phyloP scores from a whole-genome alignment of 2,113 vertebrate genomes.

The Caranx melampygus region DNA sequence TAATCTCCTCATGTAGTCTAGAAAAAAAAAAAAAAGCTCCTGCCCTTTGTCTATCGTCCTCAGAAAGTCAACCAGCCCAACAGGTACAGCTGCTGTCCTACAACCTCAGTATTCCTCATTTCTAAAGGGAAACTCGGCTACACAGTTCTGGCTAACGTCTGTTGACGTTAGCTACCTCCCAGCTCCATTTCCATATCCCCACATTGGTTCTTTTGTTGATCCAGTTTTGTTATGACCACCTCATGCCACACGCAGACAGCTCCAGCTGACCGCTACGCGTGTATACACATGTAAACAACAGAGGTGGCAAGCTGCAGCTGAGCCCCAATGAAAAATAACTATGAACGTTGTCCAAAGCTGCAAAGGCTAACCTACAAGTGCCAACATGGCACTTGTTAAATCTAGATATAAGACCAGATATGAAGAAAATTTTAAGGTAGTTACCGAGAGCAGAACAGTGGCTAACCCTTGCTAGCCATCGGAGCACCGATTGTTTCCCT shows the following conservation, averaged over 20 bases:
- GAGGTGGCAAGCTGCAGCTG: slow-evolving; percentile 22
- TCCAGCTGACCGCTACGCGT: slow-evolving; percentile 42
- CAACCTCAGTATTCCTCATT: slow-evolving; percentile 37
- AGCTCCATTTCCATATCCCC: slow-evolving; percentile 31
- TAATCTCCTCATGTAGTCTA: slow-evolving; percentile 12
- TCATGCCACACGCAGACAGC: slow-evolving; percentile 14
- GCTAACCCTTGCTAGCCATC: slow-evolving; percentile 37
- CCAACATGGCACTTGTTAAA: neutral
- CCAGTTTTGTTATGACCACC: slow-evolving; percentile 27
- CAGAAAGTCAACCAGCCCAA: slow-evolving; percentile 57
- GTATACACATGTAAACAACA: slow-evolving; percentile 73
- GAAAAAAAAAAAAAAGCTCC: slow-evolving; percentile 10
- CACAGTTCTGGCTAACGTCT: slow-evolving; percentile 5
- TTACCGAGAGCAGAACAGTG: neutral
- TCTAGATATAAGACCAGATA: neutral
- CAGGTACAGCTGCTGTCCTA: slow-evolving; percentile 43
- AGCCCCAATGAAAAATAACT: neutral
- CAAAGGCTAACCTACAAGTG: neutral
- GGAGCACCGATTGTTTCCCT: slow-evolving; percentile 30
- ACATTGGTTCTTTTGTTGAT: neutral
- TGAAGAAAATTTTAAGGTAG: neutral
- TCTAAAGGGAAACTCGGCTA: neutral
- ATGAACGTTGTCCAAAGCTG: neutral
- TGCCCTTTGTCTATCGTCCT: slow-evolving; percentile 46
- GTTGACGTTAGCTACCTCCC: slow-evolving; percentile 42